Base-by-base conservation (phyloP, 1,140 invertebrate genomes). In the Drosophila asahinai region DNA sequence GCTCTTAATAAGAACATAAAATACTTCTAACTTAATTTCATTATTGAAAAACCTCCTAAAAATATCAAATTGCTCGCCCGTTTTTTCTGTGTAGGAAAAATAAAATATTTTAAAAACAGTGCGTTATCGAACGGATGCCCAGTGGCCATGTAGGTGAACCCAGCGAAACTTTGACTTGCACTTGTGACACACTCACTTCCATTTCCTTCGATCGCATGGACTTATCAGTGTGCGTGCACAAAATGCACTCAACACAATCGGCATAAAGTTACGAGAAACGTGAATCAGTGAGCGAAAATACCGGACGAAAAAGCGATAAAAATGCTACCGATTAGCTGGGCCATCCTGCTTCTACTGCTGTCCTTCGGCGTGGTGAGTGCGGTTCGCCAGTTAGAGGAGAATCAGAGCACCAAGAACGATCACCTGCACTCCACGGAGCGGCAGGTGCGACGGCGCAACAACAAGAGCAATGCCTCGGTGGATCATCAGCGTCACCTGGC, bases 181-280 rank as follows among this genome's bases (percentile, higher is more conserved):
- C 70, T 73, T 52, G 68, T 61, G 71, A 74, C 71, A 81, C 57
- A 70, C 62, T 61, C 77, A 58, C 49, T 57, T 55, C 38, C 33
- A 12, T 15, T 19, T 65, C 65, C 65, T 47, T 59, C n/a, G n/a
- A 30, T 27, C 43, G 60, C 33, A 73, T 74, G 48, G 55, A 48
- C 51, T 55, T 54, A 81, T 77, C 65, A 61, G 33, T 48, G 59
- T 48, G 33, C 22, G 59, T 54, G 54, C 45, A 36, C 65, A 66
- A 74, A 75, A 82, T 86, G 83, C 83, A 76, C 70, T 79, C 17
- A 38, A 42, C 42, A 40, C 66, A 79, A 63, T 63, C 71, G 6
- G 25, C n/a, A 22, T 45, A 38, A 45, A 61, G 4, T 57, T 47
- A 52, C 27, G 27, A 36, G 15, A 25, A 47, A 45, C 36, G 70